Conservation (phyloP, 1,140 invertebrate genomes). For the Macrobrachium nipponense region DNA sequence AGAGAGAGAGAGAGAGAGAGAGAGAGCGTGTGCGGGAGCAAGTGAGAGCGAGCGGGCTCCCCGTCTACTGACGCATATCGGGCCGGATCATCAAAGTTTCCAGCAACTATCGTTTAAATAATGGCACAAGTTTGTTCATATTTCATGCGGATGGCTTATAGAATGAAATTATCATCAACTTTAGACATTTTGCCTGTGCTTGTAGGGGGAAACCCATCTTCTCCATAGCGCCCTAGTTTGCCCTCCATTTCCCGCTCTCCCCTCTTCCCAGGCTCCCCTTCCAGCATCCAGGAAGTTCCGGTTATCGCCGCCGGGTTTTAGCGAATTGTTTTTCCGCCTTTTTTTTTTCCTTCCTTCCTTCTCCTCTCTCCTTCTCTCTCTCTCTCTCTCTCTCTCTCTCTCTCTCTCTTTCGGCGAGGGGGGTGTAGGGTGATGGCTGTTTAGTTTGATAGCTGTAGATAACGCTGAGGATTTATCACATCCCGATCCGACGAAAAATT, state of each 20-base stretch:
- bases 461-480: not conserved
- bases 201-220: slow-evolving; percentile 48
- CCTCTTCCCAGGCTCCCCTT: too few species aligned
- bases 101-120: slow-evolving; percentile 62
- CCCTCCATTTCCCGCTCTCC: not conserved
- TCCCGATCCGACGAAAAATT: too few species aligned
- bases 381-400: not conserved
- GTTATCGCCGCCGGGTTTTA: slow-evolving; percentile 20
- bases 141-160: slow-evolving; percentile 62
- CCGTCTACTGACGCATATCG: slow-evolving; percentile 43
- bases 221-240: slow-evolving; percentile 10
- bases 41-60: not conserved
- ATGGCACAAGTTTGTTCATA: slow-evolving; percentile 61
- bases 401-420: not conserved
- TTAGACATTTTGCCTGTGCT: slow-evolving; percentile 56
- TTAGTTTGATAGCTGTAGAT: not conserved
- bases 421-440: not conserved
- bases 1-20: too few species aligned
- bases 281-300: not conserved
- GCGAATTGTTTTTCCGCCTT: not conserved
- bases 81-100: slow-evolving; percentile 56
- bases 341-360: not conserved
- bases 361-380: not conserved
- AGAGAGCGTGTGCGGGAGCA: not conserved
- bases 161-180: slow-evolving; percentile 62